Evolutionary conservation across 2,888 invertebrate species (phyloP), one percentile per base, ranked within the genome.

Genomic region (Meta bourneti): DNA sequence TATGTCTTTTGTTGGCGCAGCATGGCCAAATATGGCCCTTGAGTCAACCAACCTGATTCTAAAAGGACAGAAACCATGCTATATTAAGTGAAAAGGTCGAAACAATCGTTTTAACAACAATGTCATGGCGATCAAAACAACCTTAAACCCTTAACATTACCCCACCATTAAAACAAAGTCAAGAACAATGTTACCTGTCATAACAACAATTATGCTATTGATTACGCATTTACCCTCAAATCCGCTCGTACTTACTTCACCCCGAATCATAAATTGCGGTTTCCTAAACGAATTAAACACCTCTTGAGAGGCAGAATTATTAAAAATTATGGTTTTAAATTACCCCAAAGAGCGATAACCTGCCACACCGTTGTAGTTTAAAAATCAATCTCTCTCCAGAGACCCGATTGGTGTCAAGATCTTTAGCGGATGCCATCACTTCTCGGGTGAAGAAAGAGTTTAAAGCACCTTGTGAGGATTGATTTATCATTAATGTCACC

Each of bases 401-500:
- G 13, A 54, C 7, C 13, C 20, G 79, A 51, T 49, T 54, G 51
- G 74, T 77, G 84, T 85, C 84, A 75, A 77, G 84, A 51, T 71
- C 51, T 71, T 70, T 51, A 49, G 13, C n/a, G 48, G 19, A 81
- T 19, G 81, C 88, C 54, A 88, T 88, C 74, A 88, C 80, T 80
- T 88, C 52, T 48, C 49, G n/a, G 54, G 81, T 61, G 69, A 54
- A 72, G 69, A 51, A 34, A 79, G 69, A 81, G 81, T 80, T 49
- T 19, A 74, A 72, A 88, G 88, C 79, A 88, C 74, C 19, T 75
- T 16, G 79, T 61, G 34, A 49, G 74, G 74, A 88, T 88, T 88
- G 81, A 88, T 88, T 88, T 88, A 88, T 88, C 88, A 81, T 81
- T 88, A 88, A 88, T 88, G 88, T 81, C 88, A 34, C 70, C 49